Evolutionary conservation across 2,888 invertebrate genomes (phyloP), one percentile per base, ranked within the genome.

Genomic region (Bellardia bayeri): DNA sequence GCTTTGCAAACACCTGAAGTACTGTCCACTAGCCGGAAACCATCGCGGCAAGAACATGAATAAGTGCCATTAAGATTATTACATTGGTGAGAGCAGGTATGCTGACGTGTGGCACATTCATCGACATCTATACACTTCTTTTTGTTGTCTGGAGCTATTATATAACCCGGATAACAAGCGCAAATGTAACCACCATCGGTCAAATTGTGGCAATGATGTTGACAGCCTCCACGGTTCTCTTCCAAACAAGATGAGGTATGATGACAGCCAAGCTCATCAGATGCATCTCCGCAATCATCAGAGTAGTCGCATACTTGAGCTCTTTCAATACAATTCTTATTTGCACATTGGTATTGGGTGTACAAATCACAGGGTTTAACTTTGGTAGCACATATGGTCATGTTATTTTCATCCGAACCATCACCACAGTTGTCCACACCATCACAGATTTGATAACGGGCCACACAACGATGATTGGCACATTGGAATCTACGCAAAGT

Each of bases 321-420:
- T 78, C 96, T 95, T 69, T 96, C 96, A 72, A 98, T 95, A 92
- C 99, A 99, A 90, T 96, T 96, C 86, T 96, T 96, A 93, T 98
- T 98, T 80, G 97, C 97, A 94, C 99, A 99, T 91, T 97, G 96
- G 94, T 97, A 98, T 94, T 98, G 98, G 7, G 95, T 95, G 89
- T 95, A 95, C 0, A 96, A 95, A 91, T 97, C 97, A 93, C 97
- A 97, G 0, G 97, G 96, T 89, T 96, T 95, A 74, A 95, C 95
- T 87, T 96, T 95, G n/a, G 95, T 94, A 1, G 96, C 96, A 92
- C 98, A 98, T 80, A 98, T 94, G 0, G 98, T 98, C 95, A 98
- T 97, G 93, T 98, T 98, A 93, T 98, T 98, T 94, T 99, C 99
- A 93, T 99, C 99, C 0, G 97, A 97, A 9, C 98, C 98, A 93